Base-by-base conservation (phyloP, 2,113 vertebrate genomes). In the Dicerorhinus sumatrensis region DNA sequence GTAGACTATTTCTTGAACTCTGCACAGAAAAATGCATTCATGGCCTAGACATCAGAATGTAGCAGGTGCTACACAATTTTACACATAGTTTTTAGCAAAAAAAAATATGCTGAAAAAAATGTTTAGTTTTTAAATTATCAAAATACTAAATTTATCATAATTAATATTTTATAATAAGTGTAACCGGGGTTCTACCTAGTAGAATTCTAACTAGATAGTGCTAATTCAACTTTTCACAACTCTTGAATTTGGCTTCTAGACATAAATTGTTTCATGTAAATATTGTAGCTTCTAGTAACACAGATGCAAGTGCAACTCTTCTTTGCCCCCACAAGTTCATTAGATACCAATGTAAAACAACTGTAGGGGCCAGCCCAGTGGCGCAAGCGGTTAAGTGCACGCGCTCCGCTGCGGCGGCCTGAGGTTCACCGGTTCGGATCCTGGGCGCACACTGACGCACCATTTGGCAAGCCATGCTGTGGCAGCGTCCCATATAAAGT, bases 161-260 rank as follows among this genome's bases (percentile, higher is more conserved):
- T 93, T 84, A 36, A 25, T 75, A 80, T 88, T 75, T 89, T 85
- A 20, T 70, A 92, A 95, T 69, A 94, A 73, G 29, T n/a, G 36
- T 69, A 96, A 89, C 23, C 70, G 25, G 27, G 54, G 29, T 33
- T 72, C 63, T 75, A 65, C 33, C 39, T 58, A 87, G 63, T 18
- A 63, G 8, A 87, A 87, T 54, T 88, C 27, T 92, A 27, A 90
- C 42, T 21, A 89, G 87, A 70, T 9, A 65, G 6, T 27, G 6
- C 13, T 73, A 63, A 39, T 39, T 16, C 60, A 94, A 70, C 51
- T 89, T 91, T 36, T 46, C 23, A 79, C 48, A 76, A 70, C 17
- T 81, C 46, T 75, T 3, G 36, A 72, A 48, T 85, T 39, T 93
- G 31, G 36, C 58, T 70, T 81, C 92, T 88, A 63, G 58, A 76